Percentiles rank a stretch among this genome's conserved stretches.
Conservation (phyloP, 64 coral and sea anemone species). For the Actinia equina region DNA sequence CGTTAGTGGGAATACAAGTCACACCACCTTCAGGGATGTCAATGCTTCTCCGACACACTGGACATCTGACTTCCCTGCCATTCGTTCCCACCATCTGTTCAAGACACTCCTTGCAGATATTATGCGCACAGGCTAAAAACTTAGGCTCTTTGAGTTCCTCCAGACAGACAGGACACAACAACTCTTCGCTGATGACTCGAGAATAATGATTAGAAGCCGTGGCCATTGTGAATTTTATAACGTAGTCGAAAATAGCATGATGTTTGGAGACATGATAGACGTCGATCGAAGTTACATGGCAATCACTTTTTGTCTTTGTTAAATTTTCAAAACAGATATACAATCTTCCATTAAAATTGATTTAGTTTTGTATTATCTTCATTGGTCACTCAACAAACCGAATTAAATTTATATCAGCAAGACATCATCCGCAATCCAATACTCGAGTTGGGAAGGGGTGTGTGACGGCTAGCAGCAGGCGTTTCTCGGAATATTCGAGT, state of each 20-base stretch:
- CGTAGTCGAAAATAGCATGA: not conserved
- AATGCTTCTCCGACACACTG: constrained; percentile 55
- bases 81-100: constrained; percentile 49
- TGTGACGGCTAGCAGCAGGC: not conserved
- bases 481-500: not conserved
- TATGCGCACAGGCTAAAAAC: constrained; percentile 55
- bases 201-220: constrained; percentile 10
- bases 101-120: constrained; percentile 72
- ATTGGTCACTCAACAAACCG: not conserved
- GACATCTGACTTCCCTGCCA: constrained; percentile 57
- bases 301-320: not conserved
- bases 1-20: constrained; percentile 59
- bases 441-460: not conserved
- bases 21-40: constrained; percentile 59
- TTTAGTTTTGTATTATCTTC: not conserved
- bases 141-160: constrained; percentile 60
- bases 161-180: constrained; percentile 57
- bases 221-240: not conserved
- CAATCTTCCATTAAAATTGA: not conserved
- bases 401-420: not conserved
- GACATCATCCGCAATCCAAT: not conserved
- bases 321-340: not conserved
- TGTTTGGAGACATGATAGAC: not conserved
- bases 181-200: constrained; percentile 51
- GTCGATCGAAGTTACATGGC: not conserved